phyloP scores from a whole-genome alignment of 2,113 vertebrate species.

The Nestor notabilis region DNA sequence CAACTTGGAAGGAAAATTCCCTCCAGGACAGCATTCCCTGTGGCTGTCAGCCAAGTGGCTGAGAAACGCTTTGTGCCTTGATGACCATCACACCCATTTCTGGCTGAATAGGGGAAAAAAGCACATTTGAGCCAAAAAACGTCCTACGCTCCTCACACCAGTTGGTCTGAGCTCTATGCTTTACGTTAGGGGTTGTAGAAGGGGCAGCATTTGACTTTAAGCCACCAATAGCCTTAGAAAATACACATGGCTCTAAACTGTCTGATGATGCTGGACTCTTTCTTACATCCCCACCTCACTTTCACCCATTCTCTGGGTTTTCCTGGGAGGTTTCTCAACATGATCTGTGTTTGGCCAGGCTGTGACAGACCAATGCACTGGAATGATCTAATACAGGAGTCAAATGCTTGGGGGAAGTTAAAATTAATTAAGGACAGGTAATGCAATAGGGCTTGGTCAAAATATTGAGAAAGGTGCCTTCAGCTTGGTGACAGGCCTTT shows the following conservation, averaged over 20 bases:
- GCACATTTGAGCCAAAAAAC: background rate
- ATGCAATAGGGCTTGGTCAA: background rate
- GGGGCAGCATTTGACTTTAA: background rate
- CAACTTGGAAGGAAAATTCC: rapidly evolving
- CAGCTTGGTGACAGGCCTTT: background rate
- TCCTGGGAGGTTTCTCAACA: background rate
- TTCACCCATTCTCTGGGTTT: background rate
- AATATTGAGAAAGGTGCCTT: background rate
- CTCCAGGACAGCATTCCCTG: rapidly evolving
- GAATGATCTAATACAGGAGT: background rate
- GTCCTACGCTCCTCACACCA: too few species aligned
- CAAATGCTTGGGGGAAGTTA: background rate
- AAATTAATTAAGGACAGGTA: background rate
- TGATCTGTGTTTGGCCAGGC: background rate
- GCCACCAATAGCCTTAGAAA: background rate
- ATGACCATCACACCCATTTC: background rate
- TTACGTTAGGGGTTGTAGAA: background rate
- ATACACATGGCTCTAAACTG: background rate
- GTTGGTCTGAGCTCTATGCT: background rate
- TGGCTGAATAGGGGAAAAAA: background rate
- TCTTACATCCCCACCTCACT: background rate
- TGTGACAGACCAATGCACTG: rapidly evolving
- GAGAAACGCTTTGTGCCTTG: background rate
- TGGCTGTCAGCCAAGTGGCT: background rate
- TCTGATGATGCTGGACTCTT: background rate